Evolutionary conservation across 2,888 invertebrate genomes (phyloP), one percentile per base, ranked within the genome.

Genomic region (Philaethria dido): DNA sequence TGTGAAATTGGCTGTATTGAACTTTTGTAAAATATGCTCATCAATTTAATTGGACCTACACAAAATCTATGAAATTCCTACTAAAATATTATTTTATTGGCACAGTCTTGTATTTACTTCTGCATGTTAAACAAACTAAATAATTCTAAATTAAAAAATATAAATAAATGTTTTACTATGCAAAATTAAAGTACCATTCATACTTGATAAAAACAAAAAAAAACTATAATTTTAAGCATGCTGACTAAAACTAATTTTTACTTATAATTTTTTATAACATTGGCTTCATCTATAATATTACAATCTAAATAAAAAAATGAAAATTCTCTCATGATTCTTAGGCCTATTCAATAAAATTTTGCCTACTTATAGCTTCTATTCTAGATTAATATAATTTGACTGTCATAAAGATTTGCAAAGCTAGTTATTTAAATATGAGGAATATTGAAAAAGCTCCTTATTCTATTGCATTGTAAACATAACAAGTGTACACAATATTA

Each of bases 401-500:
- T 52, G 22, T 13, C n/a, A 39, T 36, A 39, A 9, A 14, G 18
- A 18, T 29, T 60, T 33, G 18, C 45, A 14, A 45, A 60, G 55
- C 45, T 22, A 60, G 29, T 42, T 63, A 68, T 45, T 33, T 47
- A 52, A 54, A 57, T 14, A 39, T 57, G n/a, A 54, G 1, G 64
- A 62, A 67, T 44, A 47, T 66, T 57, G 52, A 22, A 64, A 70
- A 68, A 68, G 67, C 65, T 68, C 62, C 50, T 47, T 55, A 48
- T 47, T 44, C 52, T 64, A 64, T 44, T 69, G 65, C 62, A 50
- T 61, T 55, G 48, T 45, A 80, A 79, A 80, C 75, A 79, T 81
- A 86, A 86, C 85, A 83, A 85, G 79, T 84, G 82, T 84, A 85
- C 77, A 84, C 72, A 73, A 69, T 65, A 74, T 72, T 84, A 83